Base-by-base conservation (phyloP, 2,888 invertebrate species). In the Perithous albicinctus region DNA sequence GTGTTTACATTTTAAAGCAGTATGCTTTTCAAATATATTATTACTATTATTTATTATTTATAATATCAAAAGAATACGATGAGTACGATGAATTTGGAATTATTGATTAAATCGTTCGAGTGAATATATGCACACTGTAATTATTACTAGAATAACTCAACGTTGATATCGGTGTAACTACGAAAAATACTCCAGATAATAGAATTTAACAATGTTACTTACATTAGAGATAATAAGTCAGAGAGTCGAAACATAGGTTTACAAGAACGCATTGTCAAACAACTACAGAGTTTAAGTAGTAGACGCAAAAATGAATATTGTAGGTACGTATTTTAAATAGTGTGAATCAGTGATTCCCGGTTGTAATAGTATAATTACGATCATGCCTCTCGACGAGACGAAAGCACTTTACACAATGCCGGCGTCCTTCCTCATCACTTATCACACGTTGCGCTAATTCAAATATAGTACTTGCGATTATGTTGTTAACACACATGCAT, bases 381-480 rank as follows among this genome's bases (percentile, higher is more conserved):
- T 76, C 77, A 73, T 67, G 75, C 75, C 83, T 83, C 82, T 82
- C 84, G 80, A 83, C 85, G 79, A 84, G 80, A 85, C 84, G 82
- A 85, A 83, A 85, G 84, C 82, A 82, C 85, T 83, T 63, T 78
- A 83, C 86, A 84, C 85, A 82, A 79, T 82, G 82, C 78, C 82
- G 79, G 66, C 76, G 79, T 80, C 72, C 72, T 77, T 73, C 80
- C 79, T 80, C 75, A 72, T 76, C 72, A 79, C 64, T 78, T 63
- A 54, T 79, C 74, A 79, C 76, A 72, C 66, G 70, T 75, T 59
- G 72, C 76, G 67, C 70, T 61, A 67, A 67, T 73, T 51, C 46
- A 54, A 64, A 64, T 15, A 76, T 61, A 51, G 61, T 75, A 63
- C 46, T 72, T 76, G 70, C 18, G 75, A 74, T 78, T 74, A 74